Base-by-base conservation (phyloP, 2,888 invertebrate genomes). In the Cheilosia variabilis region DNA sequence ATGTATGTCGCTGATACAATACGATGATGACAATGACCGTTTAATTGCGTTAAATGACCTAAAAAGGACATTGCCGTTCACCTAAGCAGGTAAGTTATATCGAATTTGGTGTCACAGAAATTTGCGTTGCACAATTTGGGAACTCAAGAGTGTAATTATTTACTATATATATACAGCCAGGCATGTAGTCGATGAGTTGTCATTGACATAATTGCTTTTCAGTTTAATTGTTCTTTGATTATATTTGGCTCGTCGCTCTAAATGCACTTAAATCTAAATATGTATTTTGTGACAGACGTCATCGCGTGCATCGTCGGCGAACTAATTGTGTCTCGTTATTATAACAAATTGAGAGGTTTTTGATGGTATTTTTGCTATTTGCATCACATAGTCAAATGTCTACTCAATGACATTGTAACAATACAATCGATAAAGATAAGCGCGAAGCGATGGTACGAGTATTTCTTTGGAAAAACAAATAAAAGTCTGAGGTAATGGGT, bases 41-140 rank as follows among this genome's bases (percentile, higher is more conserved):
- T 75, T 81, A 47, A 78, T 78, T 63, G 71, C 55, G 10, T 45
- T 60, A 71, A 57, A 71, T 73, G 43, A 55, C 73, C 68, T 43
- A 68, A 75, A 81, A 75, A 75, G 66, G 68, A 81, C 45, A 68
- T 41, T 47, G 37, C 41, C 37, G 10, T 41, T 55, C 41, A 37
- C 45, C 37, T 50, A 19, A 24, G 1, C 41, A 13, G 15, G 50
- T 24, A 17, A 24, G 43, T 47, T 34, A 31, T 50, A 19, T 47
- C 62, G 57, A 69, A 62, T 62, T 37, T 17, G 58, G 45, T 53
- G 53, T 52, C 24, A 13, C 4, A 37, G 4, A 53, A 68, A 55
- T 57, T 66, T 50, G n/a, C 50, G 34, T 53, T 50, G 47, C 17
- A 52, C 47, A 68, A 55, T 60, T 72, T 43, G 13, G 27, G n/a